Percentiles rank a stretch among this genome's conserved stretches.
Conservation (phyloP, 2,888 invertebrate species). For the Stenodera caucasica region DNA sequence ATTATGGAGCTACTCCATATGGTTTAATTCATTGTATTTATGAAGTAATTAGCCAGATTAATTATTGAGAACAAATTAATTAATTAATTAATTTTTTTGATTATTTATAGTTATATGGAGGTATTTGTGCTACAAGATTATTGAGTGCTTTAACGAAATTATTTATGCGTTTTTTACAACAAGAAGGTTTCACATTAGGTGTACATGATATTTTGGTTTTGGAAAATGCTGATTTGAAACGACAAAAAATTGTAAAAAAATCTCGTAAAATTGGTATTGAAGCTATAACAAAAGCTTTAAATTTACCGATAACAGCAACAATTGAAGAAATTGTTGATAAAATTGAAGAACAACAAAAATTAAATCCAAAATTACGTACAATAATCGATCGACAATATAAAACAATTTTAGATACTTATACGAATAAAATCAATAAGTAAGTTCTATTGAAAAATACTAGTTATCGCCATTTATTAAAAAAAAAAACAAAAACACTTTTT, state of each 20-base stretch:
- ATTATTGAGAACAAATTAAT: neutral
- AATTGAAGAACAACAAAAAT: conserved; percentile 70
- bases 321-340: conserved; percentile 65
- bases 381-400: conserved; percentile 85
- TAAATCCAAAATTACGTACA: conserved; percentile 75
- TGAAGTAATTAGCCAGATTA: conserved; percentile 61
- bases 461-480: no score
- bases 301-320: conserved; percentile 63
- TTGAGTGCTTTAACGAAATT: conserved; percentile 89
- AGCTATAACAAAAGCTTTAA: conserved; percentile 65
- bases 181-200: conserved; percentile 92
- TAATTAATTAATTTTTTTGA: conserved; percentile 13
- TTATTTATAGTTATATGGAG: conserved; percentile 79
- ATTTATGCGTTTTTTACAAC: conserved; percentile 88
- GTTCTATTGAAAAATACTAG: no score
- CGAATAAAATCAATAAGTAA: conserved; percentile 87
- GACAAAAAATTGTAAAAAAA: conserved; percentile 68
- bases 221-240: conserved; percentile 69
- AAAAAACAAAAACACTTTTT: conserved; percentile 1
- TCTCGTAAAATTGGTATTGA: conserved; percentile 58
- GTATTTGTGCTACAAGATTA: conserved; percentile 75
- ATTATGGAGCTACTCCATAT: conserved; percentile 93
- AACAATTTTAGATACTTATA: conserved; percentile 74
- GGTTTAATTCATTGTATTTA: conserved; percentile 94
- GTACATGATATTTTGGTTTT: conserved; percentile 91